A percentile compares a stretch with the other conserved stretches of the same genome.
Evolutionary conservation across 1,140 invertebrate genomes (phyloP).

Genomic region (Drosophila bocki): DNA sequence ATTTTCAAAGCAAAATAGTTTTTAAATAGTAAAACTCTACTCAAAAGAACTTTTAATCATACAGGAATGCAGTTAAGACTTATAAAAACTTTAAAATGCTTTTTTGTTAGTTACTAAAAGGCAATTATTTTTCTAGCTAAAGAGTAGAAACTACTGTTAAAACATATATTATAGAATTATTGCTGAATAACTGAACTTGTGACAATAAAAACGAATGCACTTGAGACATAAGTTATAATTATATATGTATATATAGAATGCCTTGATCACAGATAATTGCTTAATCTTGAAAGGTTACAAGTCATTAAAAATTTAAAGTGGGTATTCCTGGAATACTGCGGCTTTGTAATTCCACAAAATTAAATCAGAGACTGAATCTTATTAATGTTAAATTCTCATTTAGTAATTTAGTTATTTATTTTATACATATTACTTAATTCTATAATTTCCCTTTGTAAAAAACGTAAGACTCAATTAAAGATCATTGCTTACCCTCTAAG

Average conservation of each 20-base stretch:
- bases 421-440: too few species aligned
- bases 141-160: not conserved
- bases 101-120: too few species aligned
- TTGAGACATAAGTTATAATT: too few species aligned
- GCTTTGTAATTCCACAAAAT: not conserved
- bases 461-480: not conserved
- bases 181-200: not conserved
- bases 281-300: conserved; percentile 12
- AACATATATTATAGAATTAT: not conserved
- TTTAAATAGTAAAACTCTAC: not conserved
- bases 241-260: not conserved
- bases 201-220: not conserved
- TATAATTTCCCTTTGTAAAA: too few species aligned
- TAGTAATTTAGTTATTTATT: not conserved
- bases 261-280: not conserved
- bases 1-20: not conserved
- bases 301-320: not conserved
- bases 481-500: conserved; percentile 87
- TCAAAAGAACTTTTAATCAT: not conserved
- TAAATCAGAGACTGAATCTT: not conserved
- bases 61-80: not conserved
- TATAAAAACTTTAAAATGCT: not conserved
- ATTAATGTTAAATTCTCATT: not conserved
- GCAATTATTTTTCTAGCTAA: not conserved
- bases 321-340: not conserved